These are phyloP conservation scores for Cantharis rufa DNA, from an alignment of 2,888 invertebrate species.

Conservation along the genomic window DNA sequence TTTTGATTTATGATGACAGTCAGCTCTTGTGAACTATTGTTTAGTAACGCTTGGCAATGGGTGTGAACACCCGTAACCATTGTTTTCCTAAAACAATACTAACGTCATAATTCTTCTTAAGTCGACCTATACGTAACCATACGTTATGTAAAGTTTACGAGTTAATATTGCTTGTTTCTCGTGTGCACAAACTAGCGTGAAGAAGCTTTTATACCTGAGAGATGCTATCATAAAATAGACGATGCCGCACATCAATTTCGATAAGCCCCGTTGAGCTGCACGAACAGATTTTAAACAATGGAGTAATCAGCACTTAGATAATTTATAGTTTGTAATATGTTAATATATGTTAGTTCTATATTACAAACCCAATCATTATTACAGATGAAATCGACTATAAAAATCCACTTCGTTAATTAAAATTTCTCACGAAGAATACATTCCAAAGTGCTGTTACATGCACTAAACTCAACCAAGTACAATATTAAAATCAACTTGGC, in stretches of 20 bases:
- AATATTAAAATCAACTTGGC: neutral
- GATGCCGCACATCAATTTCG: constrained; percentile 25
- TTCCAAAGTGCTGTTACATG: neutral
- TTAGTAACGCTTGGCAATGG: constrained; percentile 48
- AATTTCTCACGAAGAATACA: neutral
- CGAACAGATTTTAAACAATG: constrained; percentile 40
- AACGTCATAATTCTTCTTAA: constrained; percentile 51
- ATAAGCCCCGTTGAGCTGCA: constrained; percentile 20
- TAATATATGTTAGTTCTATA: constrained; percentile 51
- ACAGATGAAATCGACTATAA: neutral
- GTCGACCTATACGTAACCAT: constrained; percentile 46
- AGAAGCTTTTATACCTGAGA: constrained; percentile 21
- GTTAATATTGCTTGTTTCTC: constrained; percentile 45
- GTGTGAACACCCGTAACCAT: constrained; percentile 50
- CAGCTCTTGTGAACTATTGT: constrained; percentile 46
- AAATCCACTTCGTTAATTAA: neutral
- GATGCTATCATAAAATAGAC: constrained; percentile 24
- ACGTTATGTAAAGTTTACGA: constrained; percentile 43
- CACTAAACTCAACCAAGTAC: neutral
- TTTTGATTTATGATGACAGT: constrained; percentile 49
- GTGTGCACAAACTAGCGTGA: constrained; percentile 27
- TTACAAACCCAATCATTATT: constrained; percentile 35
- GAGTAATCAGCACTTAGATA: constrained; percentile 49
- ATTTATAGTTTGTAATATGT: constrained; percentile 51
- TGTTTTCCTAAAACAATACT: constrained; percentile 50